Evolutionary conservation across 2,888 invertebrate species (phyloP).

Genomic region (Bursaphelenchus okinawaensis): DNA sequence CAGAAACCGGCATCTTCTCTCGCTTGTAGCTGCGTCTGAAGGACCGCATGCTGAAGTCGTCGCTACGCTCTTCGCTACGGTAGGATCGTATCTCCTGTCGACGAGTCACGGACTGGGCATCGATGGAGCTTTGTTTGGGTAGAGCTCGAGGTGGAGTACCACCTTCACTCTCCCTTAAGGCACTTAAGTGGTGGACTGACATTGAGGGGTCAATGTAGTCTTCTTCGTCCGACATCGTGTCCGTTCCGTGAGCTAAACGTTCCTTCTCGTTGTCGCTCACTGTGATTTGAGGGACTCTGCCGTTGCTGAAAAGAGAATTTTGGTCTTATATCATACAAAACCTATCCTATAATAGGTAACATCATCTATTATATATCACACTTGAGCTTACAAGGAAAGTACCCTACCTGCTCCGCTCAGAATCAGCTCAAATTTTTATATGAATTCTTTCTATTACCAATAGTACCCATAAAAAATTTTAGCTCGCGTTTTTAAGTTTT

Average conservation of each 20-base stretch:
- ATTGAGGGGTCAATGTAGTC: constrained; percentile 23
- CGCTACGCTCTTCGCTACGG: constrained; percentile 48
- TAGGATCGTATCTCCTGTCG: constrained; percentile 47
- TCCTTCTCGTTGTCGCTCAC: constrained; percentile 42
- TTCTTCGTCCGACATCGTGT: constrained; percentile 47
- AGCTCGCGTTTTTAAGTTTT: too few relatives aligned
- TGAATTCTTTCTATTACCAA: too few relatives aligned
- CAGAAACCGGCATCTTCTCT: constrained; percentile 67
- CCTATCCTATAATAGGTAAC: too few relatives aligned
- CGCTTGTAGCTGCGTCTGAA: constrained; percentile 28
- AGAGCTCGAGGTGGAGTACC: background rate
- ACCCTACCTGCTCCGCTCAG: too few relatives aligned
- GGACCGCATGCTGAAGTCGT: constrained; percentile 54
- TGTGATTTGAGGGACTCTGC: constrained; percentile 30
- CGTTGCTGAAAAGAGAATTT: too few relatives aligned
- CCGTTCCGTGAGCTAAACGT: constrained; percentile 6
- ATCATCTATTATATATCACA: too few relatives aligned
- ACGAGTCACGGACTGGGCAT: constrained; percentile 20
- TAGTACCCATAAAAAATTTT: too few relatives aligned
- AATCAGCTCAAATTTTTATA: too few relatives aligned
- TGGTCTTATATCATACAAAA: too few relatives aligned
- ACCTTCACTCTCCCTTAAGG: background rate
- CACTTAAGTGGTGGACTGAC: constrained; percentile 8
- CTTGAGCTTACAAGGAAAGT: too few relatives aligned
- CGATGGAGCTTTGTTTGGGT: constrained; percentile 41